phyloP scores from a whole-genome alignment of 30 jellyfish, hydroid and myxozoan genomes.

The Pelagia noctiluca region DNA sequence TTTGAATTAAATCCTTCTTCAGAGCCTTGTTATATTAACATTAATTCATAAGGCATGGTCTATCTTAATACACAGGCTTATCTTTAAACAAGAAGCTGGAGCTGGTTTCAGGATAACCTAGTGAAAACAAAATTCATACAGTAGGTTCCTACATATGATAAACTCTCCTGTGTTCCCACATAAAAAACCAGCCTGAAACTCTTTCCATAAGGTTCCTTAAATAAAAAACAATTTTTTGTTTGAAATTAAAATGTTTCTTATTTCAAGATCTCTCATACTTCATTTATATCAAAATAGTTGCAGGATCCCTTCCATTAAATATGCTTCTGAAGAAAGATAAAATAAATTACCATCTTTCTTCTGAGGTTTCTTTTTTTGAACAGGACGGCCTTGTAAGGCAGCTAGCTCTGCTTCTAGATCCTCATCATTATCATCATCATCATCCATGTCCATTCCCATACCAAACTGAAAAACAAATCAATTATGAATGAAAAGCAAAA shows the following conservation, averaged over 20 bases:
- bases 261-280: not conserved
- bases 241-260: not conserved
- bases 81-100: too few relatives aligned
- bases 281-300: not conserved
- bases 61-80: too few relatives aligned
- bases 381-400: conserved; percentile 94
- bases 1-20: too few relatives aligned
- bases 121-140: too few relatives aligned
- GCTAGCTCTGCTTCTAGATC: conserved; percentile 92
- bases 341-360: conserved; percentile 34
- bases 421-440: conserved; percentile 91
- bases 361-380: conserved; percentile 68
- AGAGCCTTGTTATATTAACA: too few relatives aligned
- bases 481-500: not conserved
- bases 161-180: too few relatives aligned
- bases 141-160: too few relatives aligned
- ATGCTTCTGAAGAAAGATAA: not conserved
- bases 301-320: too few relatives aligned
- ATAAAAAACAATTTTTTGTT: not conserved
- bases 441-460: conserved; percentile 69
- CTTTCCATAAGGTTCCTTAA: not conserved
- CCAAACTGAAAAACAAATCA: conserved; percentile 42
- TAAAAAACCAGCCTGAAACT: not conserved
- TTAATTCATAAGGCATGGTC: too few relatives aligned
- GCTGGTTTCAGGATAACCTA: too few relatives aligned